These are phyloP conservation scores for Nettapus auritus DNA, from an alignment of 2,113 vertebrate species.

Conservation along the genomic window DNA sequence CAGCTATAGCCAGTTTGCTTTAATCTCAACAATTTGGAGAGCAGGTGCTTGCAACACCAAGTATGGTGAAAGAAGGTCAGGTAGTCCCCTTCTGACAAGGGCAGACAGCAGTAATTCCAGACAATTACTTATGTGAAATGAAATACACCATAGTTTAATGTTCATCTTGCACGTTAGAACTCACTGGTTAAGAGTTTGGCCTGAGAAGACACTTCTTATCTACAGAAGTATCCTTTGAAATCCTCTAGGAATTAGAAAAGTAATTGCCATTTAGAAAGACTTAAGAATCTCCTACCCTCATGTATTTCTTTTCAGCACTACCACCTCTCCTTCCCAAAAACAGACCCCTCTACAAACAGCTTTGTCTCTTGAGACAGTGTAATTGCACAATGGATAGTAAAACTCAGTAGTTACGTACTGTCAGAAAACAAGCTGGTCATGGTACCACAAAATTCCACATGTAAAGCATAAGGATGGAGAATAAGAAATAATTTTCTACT, in stretches of 20 bases:
- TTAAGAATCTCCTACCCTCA: neutral
- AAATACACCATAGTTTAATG: neutral
- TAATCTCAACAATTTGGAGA: neutral
- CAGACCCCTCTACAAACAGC: neutral
- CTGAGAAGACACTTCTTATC: neutral
- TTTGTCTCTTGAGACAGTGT: neutral
- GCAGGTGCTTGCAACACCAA: conserved; percentile 19
- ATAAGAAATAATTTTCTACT: neutral
- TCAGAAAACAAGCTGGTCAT: neutral
- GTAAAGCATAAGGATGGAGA: neutral
- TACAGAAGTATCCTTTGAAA: neutral
- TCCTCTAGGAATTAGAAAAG: neutral
- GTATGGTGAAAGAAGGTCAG: neutral
- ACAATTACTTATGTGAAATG: neutral
- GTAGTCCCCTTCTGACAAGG: neutral
- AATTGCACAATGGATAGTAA: neutral
- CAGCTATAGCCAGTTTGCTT: neutral
- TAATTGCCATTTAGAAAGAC: neutral
- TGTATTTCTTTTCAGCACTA: neutral
- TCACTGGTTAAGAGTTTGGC: neutral
- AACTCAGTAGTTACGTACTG: neutral
- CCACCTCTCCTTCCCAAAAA: neutral
- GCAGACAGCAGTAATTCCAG: neutral
- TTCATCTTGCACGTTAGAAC: neutral
- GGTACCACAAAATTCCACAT: neutral